Base-by-base conservation (phyloP, 2,888 invertebrate genomes). In the Xestia xanthographa region DNA sequence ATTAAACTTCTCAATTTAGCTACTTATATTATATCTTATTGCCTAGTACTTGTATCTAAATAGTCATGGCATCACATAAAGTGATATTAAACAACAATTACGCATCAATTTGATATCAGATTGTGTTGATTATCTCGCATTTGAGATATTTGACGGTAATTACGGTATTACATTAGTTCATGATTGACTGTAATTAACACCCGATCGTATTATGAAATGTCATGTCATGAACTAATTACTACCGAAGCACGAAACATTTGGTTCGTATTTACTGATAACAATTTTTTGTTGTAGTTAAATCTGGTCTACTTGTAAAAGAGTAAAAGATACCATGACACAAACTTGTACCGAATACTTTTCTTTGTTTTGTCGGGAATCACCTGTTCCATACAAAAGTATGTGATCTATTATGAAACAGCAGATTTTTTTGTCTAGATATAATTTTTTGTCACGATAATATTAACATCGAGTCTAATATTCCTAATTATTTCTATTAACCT, bases 11-110 rank as follows among this genome's bases (percentile, higher is more conserved):
- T 41, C 2, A 34, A 17, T 43, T 1, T 43, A 53, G 9, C 3
- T 43, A 56, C 29, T 34, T 9, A 29, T 11, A 17, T 14, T 34
- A 11, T 34, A 14, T 45, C 9, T 0, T 45, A 34, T 50, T 70
- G 2, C 20, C 6, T 5, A n/a, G n/a, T 2, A n/a, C 9, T 8
- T 11, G 11, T 29, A 26, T 53, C 4, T 26, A 29, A 17, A 50
- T 41, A 9, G 9, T 9, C 0, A 53, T n/a, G 29, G 22, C 14
- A 17, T 20, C 12, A n/a, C 5, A 34, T 56, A 9, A 14, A 29
- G n/a, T 53, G 9, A n/a, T n/a, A 78, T 79, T 58, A 43, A 9
- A 14, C 20, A 26, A 22, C 48, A 79, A 70, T 79, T 56, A 67
- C 45, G 41, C 26, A 22, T 14, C 20, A 48, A 41, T 66, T 45